Evolutionary conservation across 2,113 vertebrate species (phyloP), one percentile per base, ranked within the genome.

Genomic region (Percina caprodes): DNA sequence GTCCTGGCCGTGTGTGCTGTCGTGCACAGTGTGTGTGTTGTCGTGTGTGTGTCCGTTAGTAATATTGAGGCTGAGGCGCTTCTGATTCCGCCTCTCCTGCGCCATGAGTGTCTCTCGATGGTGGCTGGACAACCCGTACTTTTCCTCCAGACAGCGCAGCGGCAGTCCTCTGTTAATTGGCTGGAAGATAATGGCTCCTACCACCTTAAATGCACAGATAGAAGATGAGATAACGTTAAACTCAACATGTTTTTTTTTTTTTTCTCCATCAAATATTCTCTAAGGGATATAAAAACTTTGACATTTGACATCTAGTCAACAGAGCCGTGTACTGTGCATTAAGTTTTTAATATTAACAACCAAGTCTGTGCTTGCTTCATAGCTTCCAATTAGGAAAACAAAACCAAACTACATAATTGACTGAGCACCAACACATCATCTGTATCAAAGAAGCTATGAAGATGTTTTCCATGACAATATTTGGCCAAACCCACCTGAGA

Each of bases 121-220:
- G 56, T 87, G 77, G 0, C 92, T 74, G 33, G 94, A 92, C 35
- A 94, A 26, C 6, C 96, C 94, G 0, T 99, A 98, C 75, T 96
- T 97, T 72, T 99, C 98, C 82, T 99, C 97, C 77, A 99, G 89
- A 89, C 95, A 97, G 77, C 97, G 95, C 49, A 99, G 94, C 4
- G 98, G 98, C 79, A 99, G 93, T 1, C 88, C 95, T 83, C 98
- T 92, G 94, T 98, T 99, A 92, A 99, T 87, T 10, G 98, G 98
- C 93, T 99, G 98, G 91, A 98, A 99, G 92, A 99, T 97, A 90
- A 99, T 95, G 74, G 97, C 97, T 4, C 97, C 97, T 0, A 97
- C 97, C 92, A 97, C 97, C 93, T 94, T n/a, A 2, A 52, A 33
- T 6, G 56, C 18, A 49, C 5, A 61, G 39, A 46, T 0, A 66